Conservation (phyloP, 2,888 invertebrate genomes). For the Brachypalpus laphriformis region DNA sequence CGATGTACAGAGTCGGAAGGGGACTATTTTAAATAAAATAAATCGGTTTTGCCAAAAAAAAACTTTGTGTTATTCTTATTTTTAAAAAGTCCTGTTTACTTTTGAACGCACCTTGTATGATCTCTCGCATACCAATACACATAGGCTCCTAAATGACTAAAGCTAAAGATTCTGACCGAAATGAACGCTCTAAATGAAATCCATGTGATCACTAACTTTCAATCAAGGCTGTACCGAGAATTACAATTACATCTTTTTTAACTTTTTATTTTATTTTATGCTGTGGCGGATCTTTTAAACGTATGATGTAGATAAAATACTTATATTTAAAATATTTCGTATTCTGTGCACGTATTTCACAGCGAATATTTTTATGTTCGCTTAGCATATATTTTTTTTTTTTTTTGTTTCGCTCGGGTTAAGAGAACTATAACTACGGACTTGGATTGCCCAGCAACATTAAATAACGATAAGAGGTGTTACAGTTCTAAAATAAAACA, state of each 20-base stretch:
- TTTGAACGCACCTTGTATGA: no score
- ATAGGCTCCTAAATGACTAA: no score
- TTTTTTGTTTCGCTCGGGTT: neutral
- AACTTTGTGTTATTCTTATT: no score
- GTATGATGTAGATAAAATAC: constrained; percentile 27
- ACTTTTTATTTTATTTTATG: neutral
- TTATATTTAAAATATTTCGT: constrained; percentile 20
- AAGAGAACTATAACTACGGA: neutral
- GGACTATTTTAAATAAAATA: no score
- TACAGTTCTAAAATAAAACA: neutral
- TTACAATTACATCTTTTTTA: neutral
- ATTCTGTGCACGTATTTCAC: constrained; percentile 45
- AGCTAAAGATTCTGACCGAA: no score
- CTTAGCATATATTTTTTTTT: constrained; percentile 20
- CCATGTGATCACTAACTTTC: neutral
- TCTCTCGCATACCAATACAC: no score
- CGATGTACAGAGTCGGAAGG: no score
- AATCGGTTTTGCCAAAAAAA: no score
- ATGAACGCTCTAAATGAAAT: no score
- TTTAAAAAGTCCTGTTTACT: no score
- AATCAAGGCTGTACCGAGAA: neutral
- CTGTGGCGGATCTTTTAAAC: constrained; percentile 27
- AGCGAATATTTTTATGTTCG: constrained; percentile 50
- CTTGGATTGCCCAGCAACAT: neutral
- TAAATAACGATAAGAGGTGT: constrained; percentile 12